Conservation (phyloP, 2,888 invertebrate genomes). For the Lasius fuliginosus region DNA sequence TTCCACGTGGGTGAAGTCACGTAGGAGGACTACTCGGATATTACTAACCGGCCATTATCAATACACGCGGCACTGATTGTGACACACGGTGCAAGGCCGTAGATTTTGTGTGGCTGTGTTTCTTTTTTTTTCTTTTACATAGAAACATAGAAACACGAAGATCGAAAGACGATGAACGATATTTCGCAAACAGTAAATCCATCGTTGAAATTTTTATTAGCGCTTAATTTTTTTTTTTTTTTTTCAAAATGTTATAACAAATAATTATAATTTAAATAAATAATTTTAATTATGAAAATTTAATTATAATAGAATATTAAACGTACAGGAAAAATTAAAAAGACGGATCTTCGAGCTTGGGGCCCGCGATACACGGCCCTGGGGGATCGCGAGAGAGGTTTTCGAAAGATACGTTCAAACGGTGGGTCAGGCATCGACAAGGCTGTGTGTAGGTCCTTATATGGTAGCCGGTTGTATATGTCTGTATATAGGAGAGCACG, state of each 20-base stretch:
- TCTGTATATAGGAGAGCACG: slow-evolving; percentile 80
- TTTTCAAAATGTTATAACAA: background rate
- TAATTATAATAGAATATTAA: background rate
- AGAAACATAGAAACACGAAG: background rate
- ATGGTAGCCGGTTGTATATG: slow-evolving; percentile 81
- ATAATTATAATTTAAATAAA: too few species aligned
- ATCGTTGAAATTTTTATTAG: background rate
- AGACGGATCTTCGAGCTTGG: background rate
- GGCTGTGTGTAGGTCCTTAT: slow-evolving; percentile 81
- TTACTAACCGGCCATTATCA: slow-evolving; percentile 58
- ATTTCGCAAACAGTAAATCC: background rate
- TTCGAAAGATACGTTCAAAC: slow-evolving; percentile 75
- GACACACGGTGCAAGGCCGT: slow-evolving; percentile 51
- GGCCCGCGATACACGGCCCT: slow-evolving; percentile 44
- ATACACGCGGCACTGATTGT: slow-evolving; percentile 27
- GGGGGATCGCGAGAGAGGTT: slow-evolving; percentile 65
- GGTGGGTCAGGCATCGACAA: slow-evolving; percentile 77
- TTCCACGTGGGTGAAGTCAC: slow-evolving; percentile 78
- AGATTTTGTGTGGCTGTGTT: slow-evolving; percentile 22
- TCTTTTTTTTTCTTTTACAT: background rate
- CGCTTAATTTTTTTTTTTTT: background rate
- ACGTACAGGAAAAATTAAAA: background rate
- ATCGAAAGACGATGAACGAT: background rate
- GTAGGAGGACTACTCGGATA: slow-evolving; percentile 48
- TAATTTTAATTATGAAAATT: too few species aligned